Evolutionary conservation across 1,140 invertebrate species (phyloP).

Genomic region (Caenorhabditis tropicalis): DNA sequence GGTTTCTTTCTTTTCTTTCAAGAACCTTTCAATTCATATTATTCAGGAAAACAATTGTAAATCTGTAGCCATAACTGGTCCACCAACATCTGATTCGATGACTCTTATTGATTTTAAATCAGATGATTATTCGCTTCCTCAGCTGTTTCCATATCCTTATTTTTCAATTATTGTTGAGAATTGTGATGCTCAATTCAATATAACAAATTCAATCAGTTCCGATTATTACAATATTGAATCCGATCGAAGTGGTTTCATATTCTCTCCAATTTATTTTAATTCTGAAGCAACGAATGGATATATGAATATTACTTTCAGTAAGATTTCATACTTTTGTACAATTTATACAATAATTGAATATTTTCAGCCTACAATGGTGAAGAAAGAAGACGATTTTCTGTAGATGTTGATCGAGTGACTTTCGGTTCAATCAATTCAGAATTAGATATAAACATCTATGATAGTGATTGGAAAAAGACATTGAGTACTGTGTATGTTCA

Average conservation of each 20-base stretch:
- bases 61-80: neutral
- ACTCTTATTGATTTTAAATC: neutral
- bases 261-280: neutral
- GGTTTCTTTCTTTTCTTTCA: no score
- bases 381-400: neutral
- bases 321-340: neutral
- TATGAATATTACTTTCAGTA: constrained; percentile 2
- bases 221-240: neutral
- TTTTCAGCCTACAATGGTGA: neutral
- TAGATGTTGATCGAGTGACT: neutral
- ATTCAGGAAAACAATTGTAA: neutral
- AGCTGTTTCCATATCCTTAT: constrained; percentile 6
- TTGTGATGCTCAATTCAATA: neutral
- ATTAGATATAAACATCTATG: neutral
- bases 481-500: constrained; percentile 15
- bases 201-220: neutral
- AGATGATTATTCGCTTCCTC: neutral
- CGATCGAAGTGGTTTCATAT: constrained; percentile 14
- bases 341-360: neutral
- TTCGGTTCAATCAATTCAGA: neutral
- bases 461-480: neutral
- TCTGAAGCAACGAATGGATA: neutral
- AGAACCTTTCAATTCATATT: neutral
- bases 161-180: constrained; percentile 10
- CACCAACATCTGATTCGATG: neutral